Conservation (phyloP, 2,797 vertebrate species). For the Eulemur rubriventer region DNA sequence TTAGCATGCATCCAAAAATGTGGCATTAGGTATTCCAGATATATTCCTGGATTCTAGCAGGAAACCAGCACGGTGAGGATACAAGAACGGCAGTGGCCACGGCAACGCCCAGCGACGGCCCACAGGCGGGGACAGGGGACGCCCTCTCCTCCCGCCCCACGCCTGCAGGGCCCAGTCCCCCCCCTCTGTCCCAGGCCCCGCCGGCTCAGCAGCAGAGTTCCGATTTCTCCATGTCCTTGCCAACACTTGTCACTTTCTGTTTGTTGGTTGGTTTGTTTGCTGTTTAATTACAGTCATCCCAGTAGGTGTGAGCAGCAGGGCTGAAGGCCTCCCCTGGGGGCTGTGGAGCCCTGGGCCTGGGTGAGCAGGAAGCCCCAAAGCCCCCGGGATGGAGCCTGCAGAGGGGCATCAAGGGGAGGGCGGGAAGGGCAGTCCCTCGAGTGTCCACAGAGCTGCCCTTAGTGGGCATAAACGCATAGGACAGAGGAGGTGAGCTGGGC, state of each 20-base stretch:
- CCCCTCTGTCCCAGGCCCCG: too few relatives aligned
- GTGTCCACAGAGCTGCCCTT: not conserved
- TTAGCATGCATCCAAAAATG: not conserved
- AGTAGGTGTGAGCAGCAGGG: not conserved
- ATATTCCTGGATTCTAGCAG: not conserved
- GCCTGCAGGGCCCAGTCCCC: too few relatives aligned
- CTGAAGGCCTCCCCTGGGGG: rapidly evolving
- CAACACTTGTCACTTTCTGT: not conserved
- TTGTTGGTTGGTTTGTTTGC: not conserved
- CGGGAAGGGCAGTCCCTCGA: not conserved
- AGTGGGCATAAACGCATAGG: not conserved
- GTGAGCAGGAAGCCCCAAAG: not conserved
- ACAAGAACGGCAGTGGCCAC: too few relatives aligned
- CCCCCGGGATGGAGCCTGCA: rapidly evolving
- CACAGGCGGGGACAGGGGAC: too few relatives aligned
- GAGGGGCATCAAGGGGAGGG: too few relatives aligned
- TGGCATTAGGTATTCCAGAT: not conserved
- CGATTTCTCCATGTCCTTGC: not conserved
- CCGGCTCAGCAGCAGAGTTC: too few relatives aligned
- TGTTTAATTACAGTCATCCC: not conserved
- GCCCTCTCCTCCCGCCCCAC: too few relatives aligned
- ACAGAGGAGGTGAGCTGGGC: not conserved
- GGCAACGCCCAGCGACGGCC: too few relatives aligned
- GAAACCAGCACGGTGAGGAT: too few relatives aligned
- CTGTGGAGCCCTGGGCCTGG: too few relatives aligned